Evolutionary conservation across 2,888 invertebrate species (phyloP).

Genomic region (Spilarctia lutea): DNA sequence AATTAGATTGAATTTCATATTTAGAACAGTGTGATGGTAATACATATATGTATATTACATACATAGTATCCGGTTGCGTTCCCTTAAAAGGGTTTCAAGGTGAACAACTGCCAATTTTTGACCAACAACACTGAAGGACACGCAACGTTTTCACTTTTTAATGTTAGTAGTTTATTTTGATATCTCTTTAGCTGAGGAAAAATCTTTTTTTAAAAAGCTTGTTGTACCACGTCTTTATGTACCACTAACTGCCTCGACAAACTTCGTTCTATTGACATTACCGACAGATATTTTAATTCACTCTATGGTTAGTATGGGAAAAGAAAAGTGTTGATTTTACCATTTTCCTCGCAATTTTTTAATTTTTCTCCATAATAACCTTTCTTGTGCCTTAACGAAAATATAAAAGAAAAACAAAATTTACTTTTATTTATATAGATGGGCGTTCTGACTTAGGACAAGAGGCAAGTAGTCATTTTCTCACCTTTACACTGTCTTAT

Average conservation of each 20-base stretch:
- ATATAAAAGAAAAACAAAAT: no score
- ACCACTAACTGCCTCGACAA: no score
- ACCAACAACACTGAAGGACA: neutral
- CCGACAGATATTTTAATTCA: no score
- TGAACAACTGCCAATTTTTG: neutral
- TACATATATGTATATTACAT: no score
- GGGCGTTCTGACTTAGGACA: neutral
- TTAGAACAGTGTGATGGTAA: neutral
- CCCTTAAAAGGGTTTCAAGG: neutral
- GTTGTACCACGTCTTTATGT: neutral
- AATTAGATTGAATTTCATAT: neutral
- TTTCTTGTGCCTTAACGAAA: no score
- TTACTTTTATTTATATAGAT: no score
- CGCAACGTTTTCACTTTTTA: neutral
- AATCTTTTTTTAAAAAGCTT: neutral
- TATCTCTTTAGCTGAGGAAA: neutral
- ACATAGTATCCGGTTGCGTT: neutral
- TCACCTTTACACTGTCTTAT: neutral
- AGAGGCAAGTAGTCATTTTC: neutral
- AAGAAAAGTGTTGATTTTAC: no score
- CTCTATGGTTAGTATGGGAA: no score
- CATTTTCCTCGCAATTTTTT: no score
- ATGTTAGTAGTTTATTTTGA: neutral
- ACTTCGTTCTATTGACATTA: no score
- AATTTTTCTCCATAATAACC: no score